Evolutionary conservation across 2,888 invertebrate species (phyloP), one percentile per base, ranked within the genome.

Genomic region (Cremastinae sp.): DNA sequence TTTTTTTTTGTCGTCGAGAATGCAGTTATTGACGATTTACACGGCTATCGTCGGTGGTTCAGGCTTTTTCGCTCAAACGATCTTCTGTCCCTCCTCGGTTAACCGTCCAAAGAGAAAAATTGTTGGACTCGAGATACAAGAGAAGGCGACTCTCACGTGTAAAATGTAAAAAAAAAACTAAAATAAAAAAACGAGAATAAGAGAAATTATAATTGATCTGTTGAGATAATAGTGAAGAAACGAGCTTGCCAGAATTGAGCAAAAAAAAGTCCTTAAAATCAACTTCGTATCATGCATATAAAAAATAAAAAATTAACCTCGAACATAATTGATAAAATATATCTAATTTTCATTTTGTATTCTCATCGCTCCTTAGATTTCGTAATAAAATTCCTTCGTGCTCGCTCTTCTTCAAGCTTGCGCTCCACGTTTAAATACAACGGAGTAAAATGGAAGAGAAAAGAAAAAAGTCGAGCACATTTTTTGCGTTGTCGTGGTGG

Each of bases 41-140:
- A 55, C 35, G 49, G 41, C 62, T 74, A 64, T 79, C 70, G 78
- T 74, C 78, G 80, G 77, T 80, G 77, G 77, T 77, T 75, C 59
- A 51, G 55, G 28, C 28, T 28, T 28, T 70, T 55, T 53, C 51
- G 64, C 69, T 72, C 55, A 59, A 70, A 70, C 35, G 16, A 70
- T 12, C 20, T 16, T 47, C 22, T 20, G 18, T 14, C 41, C 16
- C 39, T 28, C 22, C 43, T 49, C 49, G 18, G 49, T 39, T 22
- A 35, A 56, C 51, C 56, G 71, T 53, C 39, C 43, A 68, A 20
- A 66, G 43, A 51, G 45, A 37, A 51, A 56, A 41, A 41, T 58
- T 35, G 22, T 45, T 70, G 37, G 43, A 51, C 43, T 12, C 37
- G 16, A 49, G 37, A 18, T 4, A 9, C 8, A 2, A 28, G 51